Percentiles rank a stretch among this genome's conserved stretches.
Conservation (phyloP, 2,113 vertebrate species). For the Gymnogyps californianus region DNA sequence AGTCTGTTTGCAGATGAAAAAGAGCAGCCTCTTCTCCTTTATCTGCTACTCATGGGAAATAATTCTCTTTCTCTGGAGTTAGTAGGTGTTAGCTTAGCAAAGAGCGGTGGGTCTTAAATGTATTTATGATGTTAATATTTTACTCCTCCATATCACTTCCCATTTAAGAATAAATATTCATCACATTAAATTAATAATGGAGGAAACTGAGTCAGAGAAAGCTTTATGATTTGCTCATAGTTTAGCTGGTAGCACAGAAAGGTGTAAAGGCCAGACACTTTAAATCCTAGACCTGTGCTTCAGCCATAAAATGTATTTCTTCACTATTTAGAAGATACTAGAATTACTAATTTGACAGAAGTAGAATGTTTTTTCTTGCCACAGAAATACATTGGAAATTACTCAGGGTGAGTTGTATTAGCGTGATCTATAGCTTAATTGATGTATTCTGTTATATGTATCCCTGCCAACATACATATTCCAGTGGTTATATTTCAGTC, state of each 20-base stretch:
- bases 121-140: neutral
- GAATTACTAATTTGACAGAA: neutral
- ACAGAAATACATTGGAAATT: neutral
- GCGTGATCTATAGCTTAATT: neutral
- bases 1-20: neutral
- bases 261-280: neutral
- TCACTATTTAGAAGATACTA: neutral
- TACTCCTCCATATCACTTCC: neutral
- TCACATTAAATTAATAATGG: neutral
- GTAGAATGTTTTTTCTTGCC: neutral
- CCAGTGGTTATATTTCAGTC: neutral
- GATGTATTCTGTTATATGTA: neutral
- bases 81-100: neutral
- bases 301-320: neutral
- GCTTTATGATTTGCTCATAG: neutral
- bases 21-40: neutral
- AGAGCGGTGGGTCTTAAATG: neutral
- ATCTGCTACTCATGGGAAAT: neutral
- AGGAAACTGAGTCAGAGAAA: neutral
- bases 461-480: neutral
- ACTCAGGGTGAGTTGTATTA: neutral
- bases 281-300: neutral
- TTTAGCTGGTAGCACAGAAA: neutral
- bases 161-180: neutral
- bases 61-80: neutral